These are phyloP conservation scores for Lophotis ruficrista DNA, from an alignment of 2,113 vertebrate genomes.

Conservation along the genomic window DNA sequence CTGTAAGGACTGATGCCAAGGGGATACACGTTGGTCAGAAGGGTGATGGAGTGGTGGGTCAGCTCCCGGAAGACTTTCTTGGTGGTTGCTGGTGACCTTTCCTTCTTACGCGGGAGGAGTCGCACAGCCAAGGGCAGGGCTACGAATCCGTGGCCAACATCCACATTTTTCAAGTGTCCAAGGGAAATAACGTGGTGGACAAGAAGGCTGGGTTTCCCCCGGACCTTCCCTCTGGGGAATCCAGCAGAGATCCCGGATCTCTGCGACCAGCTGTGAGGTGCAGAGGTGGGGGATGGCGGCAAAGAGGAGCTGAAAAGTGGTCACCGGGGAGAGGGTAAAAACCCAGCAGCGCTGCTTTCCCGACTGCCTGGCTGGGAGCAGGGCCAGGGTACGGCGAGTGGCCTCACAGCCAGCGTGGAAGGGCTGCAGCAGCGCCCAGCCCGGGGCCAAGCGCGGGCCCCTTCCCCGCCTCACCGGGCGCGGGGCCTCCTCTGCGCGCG, in stretches of 20 bases:
- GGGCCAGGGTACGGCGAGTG: background rate
- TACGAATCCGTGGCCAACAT: background rate
- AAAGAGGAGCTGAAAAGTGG: background rate
- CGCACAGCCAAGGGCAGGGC: background rate
- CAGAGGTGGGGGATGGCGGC: accelerated
- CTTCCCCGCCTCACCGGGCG: no score
- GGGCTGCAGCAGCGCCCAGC: no score
- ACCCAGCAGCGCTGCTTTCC: background rate
- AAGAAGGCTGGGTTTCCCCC: background rate
- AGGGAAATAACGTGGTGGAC: background rate
- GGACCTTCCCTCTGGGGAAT: background rate
- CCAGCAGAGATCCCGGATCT: background rate
- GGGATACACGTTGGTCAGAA: accelerated
- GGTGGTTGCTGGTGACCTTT: background rate
- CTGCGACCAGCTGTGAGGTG: accelerated
- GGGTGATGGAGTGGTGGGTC: background rate
- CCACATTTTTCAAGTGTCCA: background rate
- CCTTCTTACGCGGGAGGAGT: accelerated
- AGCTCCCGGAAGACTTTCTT: background rate
- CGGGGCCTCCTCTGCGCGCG: no score
- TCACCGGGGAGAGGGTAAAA: no score
- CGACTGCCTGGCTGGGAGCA: accelerated
- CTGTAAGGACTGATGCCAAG: background rate
- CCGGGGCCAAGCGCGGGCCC: no score
- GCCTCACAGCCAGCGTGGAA: no score